phyloP scores from a whole-genome alignment of 2,888 invertebrate genomes.

The Aporophyla lueneburgensis region DNA sequence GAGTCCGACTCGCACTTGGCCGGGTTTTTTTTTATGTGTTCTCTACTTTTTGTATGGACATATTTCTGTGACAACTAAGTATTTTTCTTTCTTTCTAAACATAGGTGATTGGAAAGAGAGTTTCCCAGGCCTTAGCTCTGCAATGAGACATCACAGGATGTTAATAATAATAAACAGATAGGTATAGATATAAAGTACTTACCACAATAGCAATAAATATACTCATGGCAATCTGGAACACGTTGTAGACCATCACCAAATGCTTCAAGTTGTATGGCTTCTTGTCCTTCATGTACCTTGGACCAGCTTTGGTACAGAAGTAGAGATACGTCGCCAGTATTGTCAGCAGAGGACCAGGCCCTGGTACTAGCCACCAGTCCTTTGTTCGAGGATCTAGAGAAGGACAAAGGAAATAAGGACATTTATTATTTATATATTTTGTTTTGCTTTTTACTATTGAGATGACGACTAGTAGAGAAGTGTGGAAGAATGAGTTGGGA shows the following conservation, averaged over 20 bases:
- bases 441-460: no score
- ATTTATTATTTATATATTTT: background rate
- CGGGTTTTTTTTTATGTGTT: no score
- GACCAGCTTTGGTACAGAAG: constrained; percentile 93
- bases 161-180: no score
- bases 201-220: constrained; percentile 89
- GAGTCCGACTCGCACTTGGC: no score
- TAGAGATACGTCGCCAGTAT: constrained; percentile 92
- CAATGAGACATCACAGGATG: no score
- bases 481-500: no score
- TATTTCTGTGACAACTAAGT: no score
- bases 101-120: no score
- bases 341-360: constrained; percentile 92
- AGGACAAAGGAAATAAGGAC: background rate
- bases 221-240: constrained; percentile 95
- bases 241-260: constrained; percentile 94
- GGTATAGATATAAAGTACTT: constrained; percentile 45
- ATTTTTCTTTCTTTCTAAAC: no score
- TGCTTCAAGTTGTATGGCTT: constrained; percentile 93
- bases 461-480: no score
- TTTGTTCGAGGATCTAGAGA: constrained; percentile 86
- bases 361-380: constrained; percentile 93
- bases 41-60: no score
- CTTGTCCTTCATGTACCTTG: constrained; percentile 93
- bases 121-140: no score